A percentile compares a stretch with the other conserved stretches of the same genome.
Conservation (phyloP, 2,888 invertebrate species). For the Dione vanillae region DNA sequence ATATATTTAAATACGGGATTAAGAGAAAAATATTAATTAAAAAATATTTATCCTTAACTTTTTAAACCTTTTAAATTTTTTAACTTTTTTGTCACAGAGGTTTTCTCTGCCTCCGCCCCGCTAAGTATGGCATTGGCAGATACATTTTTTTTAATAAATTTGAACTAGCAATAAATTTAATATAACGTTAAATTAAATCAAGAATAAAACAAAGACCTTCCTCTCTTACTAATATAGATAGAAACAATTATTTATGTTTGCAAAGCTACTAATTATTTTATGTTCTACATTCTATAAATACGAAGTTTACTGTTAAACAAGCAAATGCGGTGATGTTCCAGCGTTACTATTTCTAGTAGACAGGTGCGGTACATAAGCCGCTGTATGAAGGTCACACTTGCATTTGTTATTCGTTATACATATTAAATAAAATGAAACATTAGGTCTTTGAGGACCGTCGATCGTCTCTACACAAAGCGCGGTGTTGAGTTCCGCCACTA, state of each 20-base stretch:
- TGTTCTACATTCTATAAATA: slow-evolving; percentile 19
- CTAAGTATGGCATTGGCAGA: too few relatives aligned
- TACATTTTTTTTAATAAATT: too few relatives aligned
- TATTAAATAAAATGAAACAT: background rate
- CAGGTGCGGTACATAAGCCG: slow-evolving; percentile 25
- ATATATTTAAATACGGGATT: too few relatives aligned
- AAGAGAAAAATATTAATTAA: too few relatives aligned
- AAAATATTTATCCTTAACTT: too few relatives aligned
- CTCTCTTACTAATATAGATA: background rate
- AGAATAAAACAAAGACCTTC: background rate
- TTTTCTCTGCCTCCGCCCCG: too few relatives aligned
- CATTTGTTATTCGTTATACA: slow-evolving; percentile 8
- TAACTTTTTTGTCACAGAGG: too few relatives aligned
- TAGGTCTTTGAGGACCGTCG: background rate
- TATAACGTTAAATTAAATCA: too few relatives aligned
- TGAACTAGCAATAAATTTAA: too few relatives aligned
- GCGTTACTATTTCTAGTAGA: slow-evolving; percentile 19
- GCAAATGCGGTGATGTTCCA: slow-evolving; percentile 11
- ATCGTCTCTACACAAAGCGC: too few relatives aligned
- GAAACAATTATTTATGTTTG: background rate
- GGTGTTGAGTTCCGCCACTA: too few relatives aligned
- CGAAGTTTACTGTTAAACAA: slow-evolving; percentile 23
- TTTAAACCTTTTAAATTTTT: too few relatives aligned
- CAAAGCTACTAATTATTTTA: slow-evolving; percentile 1
- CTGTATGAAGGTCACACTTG: slow-evolving; percentile 27